Base-by-base conservation (phyloP, 2,113 vertebrate species). In the Hystrix brachyura region DNA sequence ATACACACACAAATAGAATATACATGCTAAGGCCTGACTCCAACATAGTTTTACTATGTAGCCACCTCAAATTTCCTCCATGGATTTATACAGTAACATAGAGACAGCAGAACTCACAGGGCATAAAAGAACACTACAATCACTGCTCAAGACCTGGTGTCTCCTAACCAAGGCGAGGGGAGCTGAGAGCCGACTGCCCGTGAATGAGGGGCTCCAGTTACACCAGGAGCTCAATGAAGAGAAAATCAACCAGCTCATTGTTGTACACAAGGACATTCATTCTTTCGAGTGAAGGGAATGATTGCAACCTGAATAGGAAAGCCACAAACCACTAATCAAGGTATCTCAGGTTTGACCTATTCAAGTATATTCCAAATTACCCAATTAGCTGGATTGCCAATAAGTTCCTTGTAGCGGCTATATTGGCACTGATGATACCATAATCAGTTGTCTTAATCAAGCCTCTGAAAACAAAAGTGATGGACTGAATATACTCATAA, bases 371-470 rank as follows among this genome's bases (percentile, higher is more conserved):
- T 98, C 48, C 90, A 27, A 97, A 97, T 97, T 97, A 95, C 87
- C 86, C 94, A 7, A 97, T 1, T 7, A 96, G 81, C 80, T 94
- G 51, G 57, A 91, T 95, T 95, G 86, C 87, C 97, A 86, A 94
- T 93, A 98, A 92, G 57, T 97, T 95, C 34, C 46, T 92, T 94
- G 2, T 90, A 34, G 79, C 95, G 96, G 85, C 94, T 85, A 90
- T 93, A 59, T 96, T 97, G 97, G 87, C 93, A 64, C 87, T 92
- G 93, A 81, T 69, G 91, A 34, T 90, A 92, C 72, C 90, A 85
- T 98, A 98, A 94, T 95, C 65, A 95, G 87, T 91, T 87, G 96
- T 96, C 62, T 97, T 98, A 97, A 97, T 97, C 92, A 96, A 64
- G 87, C 84, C 71, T 95, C 86, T 90, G 89, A 97, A 95, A 97